Evolutionary conservation across 2,797 vertebrate genomes (phyloP).

Genomic region (Caiman crocodilus): DNA sequence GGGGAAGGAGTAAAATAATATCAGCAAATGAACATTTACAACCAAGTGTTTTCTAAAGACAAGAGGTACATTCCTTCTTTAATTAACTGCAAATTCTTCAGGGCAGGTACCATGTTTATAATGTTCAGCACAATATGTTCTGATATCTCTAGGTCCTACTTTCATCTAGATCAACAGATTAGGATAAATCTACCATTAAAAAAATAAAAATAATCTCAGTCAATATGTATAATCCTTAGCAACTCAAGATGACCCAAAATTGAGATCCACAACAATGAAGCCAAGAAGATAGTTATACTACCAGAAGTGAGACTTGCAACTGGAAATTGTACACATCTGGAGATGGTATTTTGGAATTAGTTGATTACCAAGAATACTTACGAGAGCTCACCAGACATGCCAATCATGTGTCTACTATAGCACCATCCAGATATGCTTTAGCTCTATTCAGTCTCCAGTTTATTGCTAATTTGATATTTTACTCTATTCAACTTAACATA

Average conservation of each 20-base stretch:
- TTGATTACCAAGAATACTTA: neutral
- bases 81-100: neutral
- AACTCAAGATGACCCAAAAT: neutral
- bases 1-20: neutral
- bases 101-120: neutral
- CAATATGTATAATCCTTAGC: neutral
- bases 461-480: neutral
- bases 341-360: neutral
- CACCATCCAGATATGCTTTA: neutral
- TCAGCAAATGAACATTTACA: neutral
- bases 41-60: too few species aligned
- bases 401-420: neutral
- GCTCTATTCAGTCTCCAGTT: neutral
- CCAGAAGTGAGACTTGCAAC: neutral
- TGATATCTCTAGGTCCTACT: neutral
- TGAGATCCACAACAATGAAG: neutral
- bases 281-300: neutral
- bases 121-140: neutral
- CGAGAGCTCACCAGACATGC: neutral
- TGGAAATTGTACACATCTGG: fast-evolving
- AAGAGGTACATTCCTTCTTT: fast-evolving
- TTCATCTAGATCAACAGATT: neutral
- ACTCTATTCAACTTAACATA: neutral
- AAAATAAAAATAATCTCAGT: neutral
- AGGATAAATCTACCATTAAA: neutral